Base-by-base conservation (phyloP, 2,797 vertebrate species). In the Oceanodroma leucorhoa region DNA sequence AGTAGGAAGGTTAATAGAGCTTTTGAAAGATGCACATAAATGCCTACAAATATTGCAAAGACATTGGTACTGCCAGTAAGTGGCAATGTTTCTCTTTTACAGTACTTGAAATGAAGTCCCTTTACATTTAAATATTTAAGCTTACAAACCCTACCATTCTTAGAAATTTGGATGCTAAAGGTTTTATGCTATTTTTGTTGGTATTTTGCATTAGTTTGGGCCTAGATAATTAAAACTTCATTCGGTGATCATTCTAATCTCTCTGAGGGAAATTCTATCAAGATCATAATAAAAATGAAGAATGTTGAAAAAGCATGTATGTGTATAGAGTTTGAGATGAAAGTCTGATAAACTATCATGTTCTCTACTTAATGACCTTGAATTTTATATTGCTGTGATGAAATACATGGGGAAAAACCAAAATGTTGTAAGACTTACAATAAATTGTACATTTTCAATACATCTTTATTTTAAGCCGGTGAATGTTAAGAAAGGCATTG, bases 1-100 rank as follows among this genome's bases (percentile, higher is more conserved):
- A n/a, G 51, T 51, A 26, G 94, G 91, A 97, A 97, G 96, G 94
- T 97, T 96, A 95, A 95, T 75, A 93, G 95, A 94, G 93, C 94
- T 96, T 93, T 83, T 92, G 96, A 84, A 95, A 95, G 94, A 92
- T 70, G 88, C 36, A 84, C 78, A 27, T 48, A 85, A 96, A 94
- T 88, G 87, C 83, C 69, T 95, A 7, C 64, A 40, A 27, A 50
- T 77, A 69, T 29, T 70, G 34, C 60, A 58, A 66, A 91, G 73
- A 92, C 79, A 38, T 23, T 12, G 58, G 67, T 24, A 73, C 77
- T 29, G 61, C 95, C 96, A 92, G 84, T 65, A 81, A 90, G 97
- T 93, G 96, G 94, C 95, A 97, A 96, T 95, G 92, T 97, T 96
- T 86, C 86, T 78, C 93, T 40, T 40, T 57, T 19, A 7, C 32